A percentile compares a stretch with the other conserved stretches of the same genome.
These are phyloP conservation scores for Cerceris ruficornis DNA, from an alignment of 2,888 invertebrate species.

Conservation along the genomic window DNA sequence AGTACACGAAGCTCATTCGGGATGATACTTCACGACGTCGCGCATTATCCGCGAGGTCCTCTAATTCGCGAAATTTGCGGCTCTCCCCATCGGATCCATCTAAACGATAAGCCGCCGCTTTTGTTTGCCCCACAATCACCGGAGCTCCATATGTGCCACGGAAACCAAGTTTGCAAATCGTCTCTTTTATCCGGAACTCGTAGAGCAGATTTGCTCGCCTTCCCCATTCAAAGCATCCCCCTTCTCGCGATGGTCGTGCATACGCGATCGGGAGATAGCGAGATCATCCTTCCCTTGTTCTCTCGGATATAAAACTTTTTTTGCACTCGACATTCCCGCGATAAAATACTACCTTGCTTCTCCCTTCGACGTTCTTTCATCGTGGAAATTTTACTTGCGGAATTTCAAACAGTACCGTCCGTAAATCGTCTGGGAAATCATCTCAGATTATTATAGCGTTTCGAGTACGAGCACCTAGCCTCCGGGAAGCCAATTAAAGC, in stretches of 20 bases:
- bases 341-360: conserved; percentile 43
- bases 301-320: conserved; percentile 51
- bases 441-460: conserved; percentile 24
- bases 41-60: conserved; percentile 8
- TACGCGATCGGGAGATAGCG: conserved; percentile 58
- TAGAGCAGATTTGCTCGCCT: conserved; percentile 63
- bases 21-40: not conserved
- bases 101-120: conserved; percentile 52
- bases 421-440: conserved; percentile 46
- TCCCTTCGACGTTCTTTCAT: conserved; percentile 40
- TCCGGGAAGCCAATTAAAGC: not conserved
- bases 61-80: conserved; percentile 53
- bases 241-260: conserved; percentile 41
- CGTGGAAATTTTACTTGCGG: conserved; percentile 51
- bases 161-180: conserved; percentile 66
- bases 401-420: conserved; percentile 31
- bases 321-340: conserved; percentile 43
- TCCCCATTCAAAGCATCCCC: conserved; percentile 47
- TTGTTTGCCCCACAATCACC: conserved; percentile 52
- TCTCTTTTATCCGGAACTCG: conserved; percentile 62
- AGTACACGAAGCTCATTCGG: too few species aligned
- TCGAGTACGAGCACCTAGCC: not conserved
- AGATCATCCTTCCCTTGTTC: conserved; percentile 59
- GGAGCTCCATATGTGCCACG: conserved; percentile 36
- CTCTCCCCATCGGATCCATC: conserved; percentile 32